phyloP scores from a whole-genome alignment of 2,113 vertebrate species.

The Anarhynchus alexandrinus region DNA sequence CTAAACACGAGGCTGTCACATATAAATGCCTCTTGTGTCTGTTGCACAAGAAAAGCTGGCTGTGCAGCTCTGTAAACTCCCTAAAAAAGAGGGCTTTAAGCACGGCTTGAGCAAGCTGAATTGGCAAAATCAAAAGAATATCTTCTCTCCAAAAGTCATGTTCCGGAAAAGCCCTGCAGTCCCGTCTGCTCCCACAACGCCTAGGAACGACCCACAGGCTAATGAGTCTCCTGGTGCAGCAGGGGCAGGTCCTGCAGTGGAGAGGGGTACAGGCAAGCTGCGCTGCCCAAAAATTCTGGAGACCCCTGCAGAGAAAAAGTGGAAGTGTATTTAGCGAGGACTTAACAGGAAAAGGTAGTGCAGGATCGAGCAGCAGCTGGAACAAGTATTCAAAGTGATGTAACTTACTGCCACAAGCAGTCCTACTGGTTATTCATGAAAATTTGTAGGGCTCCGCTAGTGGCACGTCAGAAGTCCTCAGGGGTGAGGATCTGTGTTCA shows the following conservation, averaged over 20 bases:
- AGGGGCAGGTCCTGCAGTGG: not conserved
- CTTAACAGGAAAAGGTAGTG: not conserved
- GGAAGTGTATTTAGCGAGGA: not conserved
- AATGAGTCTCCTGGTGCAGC: not conserved
- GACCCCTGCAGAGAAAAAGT: not conserved
- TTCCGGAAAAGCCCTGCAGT: not conserved
- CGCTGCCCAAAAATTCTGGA: not conserved
- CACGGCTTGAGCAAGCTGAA: not conserved
- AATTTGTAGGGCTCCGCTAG: not conserved
- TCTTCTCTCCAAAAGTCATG: not conserved
- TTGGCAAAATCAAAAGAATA: not conserved
- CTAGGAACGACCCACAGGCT: not conserved
- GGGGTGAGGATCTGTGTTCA: not conserved
- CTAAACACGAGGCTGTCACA: not conserved
- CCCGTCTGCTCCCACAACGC: not conserved
- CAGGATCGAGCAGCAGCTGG: not conserved
- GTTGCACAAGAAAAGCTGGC: not conserved
- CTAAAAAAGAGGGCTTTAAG: not conserved
- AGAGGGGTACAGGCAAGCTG: not conserved
- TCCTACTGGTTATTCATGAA: not conserved
- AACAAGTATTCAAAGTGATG: not conserved
- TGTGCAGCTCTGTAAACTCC: not conserved
- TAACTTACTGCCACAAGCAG: not conserved
- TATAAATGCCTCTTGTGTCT: not conserved
- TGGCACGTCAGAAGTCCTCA: not conserved